These are phyloP conservation scores for Synergus japonicus DNA, from an alignment of 2,888 invertebrate genomes.

Conservation along the genomic window DNA sequence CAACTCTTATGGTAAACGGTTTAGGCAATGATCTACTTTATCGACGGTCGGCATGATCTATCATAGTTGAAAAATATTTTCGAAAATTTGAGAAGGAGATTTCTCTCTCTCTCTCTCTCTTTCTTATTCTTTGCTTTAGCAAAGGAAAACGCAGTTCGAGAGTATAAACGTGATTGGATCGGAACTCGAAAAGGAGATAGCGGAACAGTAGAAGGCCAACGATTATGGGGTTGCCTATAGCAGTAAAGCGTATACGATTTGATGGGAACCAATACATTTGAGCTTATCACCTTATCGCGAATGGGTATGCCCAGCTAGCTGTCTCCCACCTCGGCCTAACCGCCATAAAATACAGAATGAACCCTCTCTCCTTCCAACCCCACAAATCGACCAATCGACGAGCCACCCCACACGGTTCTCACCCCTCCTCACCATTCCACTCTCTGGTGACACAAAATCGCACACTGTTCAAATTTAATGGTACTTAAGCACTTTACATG, in stretches of 20 bases:
- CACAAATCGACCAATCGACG: slow-evolving; percentile 32
- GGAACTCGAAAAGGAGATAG: slow-evolving; percentile 48
- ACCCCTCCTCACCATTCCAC: slow-evolving; percentile 13
- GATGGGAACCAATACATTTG: slow-evolving; percentile 76
- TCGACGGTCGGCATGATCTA: neutral
- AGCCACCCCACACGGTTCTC: neutral
- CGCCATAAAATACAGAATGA: slow-evolving; percentile 75
- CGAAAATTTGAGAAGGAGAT: neutral
- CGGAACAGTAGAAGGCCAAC: slow-evolving; percentile 59
- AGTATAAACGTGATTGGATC: slow-evolving; percentile 11
- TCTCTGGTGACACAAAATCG: slow-evolving; percentile 3
- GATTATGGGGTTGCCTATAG: slow-evolving; percentile 72
- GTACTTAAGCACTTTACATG: neutral
- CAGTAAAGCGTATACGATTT: slow-evolving; percentile 74
- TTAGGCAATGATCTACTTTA: neutral
- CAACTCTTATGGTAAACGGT: neutral
- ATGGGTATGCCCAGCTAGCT: slow-evolving; percentile 68
- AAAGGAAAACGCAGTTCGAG: neutral
- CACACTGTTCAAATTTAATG: neutral
- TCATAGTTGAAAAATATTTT: neutral
- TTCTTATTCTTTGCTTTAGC: neutral
- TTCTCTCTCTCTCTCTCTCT: neutral
- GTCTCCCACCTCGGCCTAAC: slow-evolving; percentile 62
- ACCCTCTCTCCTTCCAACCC: slow-evolving; percentile 58
- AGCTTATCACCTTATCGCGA: slow-evolving; percentile 77